A percentile compares a stretch with the other conserved stretches of the same genome.
phyloP scores from a whole-genome alignment of 2,113 vertebrate genomes.

The Oostethus manadensis region DNA sequence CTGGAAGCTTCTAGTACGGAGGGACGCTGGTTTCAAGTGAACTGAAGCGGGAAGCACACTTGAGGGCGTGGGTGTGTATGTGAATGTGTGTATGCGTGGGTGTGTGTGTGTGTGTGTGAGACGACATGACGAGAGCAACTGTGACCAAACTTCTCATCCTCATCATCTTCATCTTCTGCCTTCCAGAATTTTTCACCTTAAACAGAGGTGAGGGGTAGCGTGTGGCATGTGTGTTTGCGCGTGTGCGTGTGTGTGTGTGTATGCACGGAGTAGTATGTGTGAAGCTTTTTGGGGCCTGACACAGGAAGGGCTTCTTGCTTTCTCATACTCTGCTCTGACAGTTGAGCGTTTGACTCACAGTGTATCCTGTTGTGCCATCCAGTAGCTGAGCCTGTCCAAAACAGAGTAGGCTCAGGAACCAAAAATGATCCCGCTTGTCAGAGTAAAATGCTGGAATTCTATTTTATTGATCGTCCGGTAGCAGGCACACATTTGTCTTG shows the following conservation, averaged over 20 bases:
- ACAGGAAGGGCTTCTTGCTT: not conserved
- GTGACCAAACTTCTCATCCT: constrained; percentile 74
- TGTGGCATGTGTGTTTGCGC: not conserved
- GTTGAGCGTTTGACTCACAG: not conserved
- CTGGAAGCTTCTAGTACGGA: not conserved
- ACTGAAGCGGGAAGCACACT: constrained; percentile 15
- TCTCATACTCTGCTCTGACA: not conserved
- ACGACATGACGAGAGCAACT: constrained; percentile 70
- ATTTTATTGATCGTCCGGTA: not conserved
- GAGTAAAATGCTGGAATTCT: not conserved
- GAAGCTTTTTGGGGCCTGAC: not conserved
- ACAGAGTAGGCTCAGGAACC: too few relatives aligned
- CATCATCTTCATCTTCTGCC: constrained; percentile 77
- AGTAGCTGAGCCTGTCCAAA: not conserved
- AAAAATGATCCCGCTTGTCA: not conserved
- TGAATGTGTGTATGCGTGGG: not conserved
- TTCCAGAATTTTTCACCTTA: constrained; percentile 83
- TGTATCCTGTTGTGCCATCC: constrained; percentile 5
- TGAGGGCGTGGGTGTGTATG: not conserved
- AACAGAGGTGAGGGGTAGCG: constrained; percentile 65
- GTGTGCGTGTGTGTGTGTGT: not conserved
- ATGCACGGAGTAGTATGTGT: not conserved
- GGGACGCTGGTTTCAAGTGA: not conserved
- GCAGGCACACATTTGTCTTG: not conserved
- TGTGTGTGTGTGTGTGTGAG: constrained; percentile 3